Base-by-base conservation (phyloP, 2,797 vertebrate species). In the Acrocephalus scirpaceus region DNA sequence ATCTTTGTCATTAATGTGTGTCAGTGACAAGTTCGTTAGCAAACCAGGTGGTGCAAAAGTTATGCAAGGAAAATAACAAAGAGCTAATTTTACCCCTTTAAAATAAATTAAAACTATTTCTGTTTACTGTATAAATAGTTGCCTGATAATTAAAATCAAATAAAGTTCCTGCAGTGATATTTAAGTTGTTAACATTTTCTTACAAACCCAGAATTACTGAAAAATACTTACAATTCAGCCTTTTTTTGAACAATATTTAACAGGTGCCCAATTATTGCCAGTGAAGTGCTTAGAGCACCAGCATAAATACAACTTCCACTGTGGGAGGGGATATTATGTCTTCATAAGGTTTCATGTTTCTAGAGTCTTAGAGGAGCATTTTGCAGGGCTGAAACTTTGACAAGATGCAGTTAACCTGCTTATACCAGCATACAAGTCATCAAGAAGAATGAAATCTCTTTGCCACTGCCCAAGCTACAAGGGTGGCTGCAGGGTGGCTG, bases 41-140 rank as follows among this genome's bases (percentile, higher is more conserved):
- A 92, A 95, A 88, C 73, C 86, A 66, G 65, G 69, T 86, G 67
- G 48, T 88, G 58, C 15, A 95, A 72, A 95, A 81, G 10, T 75
- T 92, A 84, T 54, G 32, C 34, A 89, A 73, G 53, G 47, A 76
- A 91, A 91, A 60, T 62, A 94, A 83, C 69, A 95, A 85, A 79
- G 57, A 58, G 32, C 9, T 86, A 42, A 91, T 90, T 86, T 89
- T 82, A 62, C 16, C 16, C 16, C 25, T 30, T 34, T 26, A 83
- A 87, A 93, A 76, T 16, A 70, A 77, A 61, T 34, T 38, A 5
- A 44, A 72, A 12, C 7, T 32, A 64, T 78, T 61, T 62, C 80
- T 82, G 25, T 14, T 40, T 67, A 57, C 32, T 40, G 5, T 60
- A 58, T 38, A 91, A 76, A 80, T 54, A 72, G 17, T 54, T 86